Evolutionary conservation across 2,888 invertebrate genomes (phyloP), one percentile per base, ranked within the genome.

Genomic region (Buathra laborator): DNA sequence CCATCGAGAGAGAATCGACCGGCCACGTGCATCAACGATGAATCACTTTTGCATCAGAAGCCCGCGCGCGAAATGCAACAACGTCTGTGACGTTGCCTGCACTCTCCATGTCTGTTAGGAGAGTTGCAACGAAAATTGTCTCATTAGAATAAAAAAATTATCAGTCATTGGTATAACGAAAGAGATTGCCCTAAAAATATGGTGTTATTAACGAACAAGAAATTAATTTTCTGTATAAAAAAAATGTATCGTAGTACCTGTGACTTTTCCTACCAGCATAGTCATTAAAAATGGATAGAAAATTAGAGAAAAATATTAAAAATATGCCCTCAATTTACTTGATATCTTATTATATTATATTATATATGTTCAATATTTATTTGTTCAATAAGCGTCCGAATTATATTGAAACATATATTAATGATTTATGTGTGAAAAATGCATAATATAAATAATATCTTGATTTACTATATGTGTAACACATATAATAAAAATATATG

Each of bases 1-100:
- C 59, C 46, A 37, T 83, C 68, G 53, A 67, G 43, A 56, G 51
- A 59, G 66, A 71, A 81, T 83, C 72, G 83, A 86, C 81, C 85
- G 48, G 81, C 75, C 85, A 86, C 85, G 83, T 85, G 85, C 86
- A 83, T 81, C 77, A 76, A 75, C 74, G 78, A 85, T 87, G 87
- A 86, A 84, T 87, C 86, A 86, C 74, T 85, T 85, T 85, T 82
- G 79, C 82, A 80, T 82, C 71, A 67, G 79, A 71, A 59, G 70
- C 62, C 24, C 67, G 53, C 44, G 56, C 29, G 44, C 43, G 43
- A 56, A 80, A 74, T 74, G 56, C 46, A 24, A 43, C n/a, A 44
- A 7, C 44, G 29, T 24, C 74, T 32, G 59, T 56, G 51, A 71
- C 59, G 59, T 16, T 53, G 56, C 16, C 19, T 64, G 72, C 53